Evolutionary conservation across 2,888 invertebrate species (phyloP).

Genomic region (Thelaira solivaga): DNA sequence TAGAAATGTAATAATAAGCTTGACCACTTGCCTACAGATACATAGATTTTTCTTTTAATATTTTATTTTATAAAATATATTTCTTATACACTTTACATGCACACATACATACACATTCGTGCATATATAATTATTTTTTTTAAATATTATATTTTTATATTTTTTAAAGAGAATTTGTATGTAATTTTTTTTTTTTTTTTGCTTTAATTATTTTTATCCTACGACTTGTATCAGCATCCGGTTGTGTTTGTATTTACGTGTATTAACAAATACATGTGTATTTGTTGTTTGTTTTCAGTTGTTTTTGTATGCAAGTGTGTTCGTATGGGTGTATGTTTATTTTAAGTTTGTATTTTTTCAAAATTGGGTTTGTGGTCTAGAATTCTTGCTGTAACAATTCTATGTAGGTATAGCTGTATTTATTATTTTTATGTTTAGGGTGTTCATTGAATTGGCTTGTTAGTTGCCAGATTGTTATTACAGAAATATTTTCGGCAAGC

Average conservation of each 20-base stretch:
- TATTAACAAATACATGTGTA: constrained; percentile 15
- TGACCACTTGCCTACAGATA: constrained; percentile 18
- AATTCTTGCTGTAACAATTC: background rate
- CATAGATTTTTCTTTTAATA: background rate
- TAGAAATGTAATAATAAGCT: constrained; percentile 16
- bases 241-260: constrained; percentile 10
- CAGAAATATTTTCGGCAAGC: too few relatives aligned
- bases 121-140: background rate
- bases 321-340: background rate
- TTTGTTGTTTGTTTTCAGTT: constrained; percentile 20
- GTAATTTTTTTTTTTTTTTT: background rate
- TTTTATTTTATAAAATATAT: constrained; percentile 13
- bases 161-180: background rate
- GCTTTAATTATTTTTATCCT: background rate
- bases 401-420: background rate
- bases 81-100: too few relatives aligned
- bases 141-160: background rate
- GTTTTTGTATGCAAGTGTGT: background rate
- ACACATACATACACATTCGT: background rate
- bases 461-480: too few relatives aligned
- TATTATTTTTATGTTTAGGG: background rate
- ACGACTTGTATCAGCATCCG: constrained; percentile 40
- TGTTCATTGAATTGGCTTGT: background rate
- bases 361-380: constrained; percentile 33
- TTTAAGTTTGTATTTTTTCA: constrained; percentile 6